Conservation (phyloP, 2,113 vertebrate genomes). For the Cisticola juncidis region DNA sequence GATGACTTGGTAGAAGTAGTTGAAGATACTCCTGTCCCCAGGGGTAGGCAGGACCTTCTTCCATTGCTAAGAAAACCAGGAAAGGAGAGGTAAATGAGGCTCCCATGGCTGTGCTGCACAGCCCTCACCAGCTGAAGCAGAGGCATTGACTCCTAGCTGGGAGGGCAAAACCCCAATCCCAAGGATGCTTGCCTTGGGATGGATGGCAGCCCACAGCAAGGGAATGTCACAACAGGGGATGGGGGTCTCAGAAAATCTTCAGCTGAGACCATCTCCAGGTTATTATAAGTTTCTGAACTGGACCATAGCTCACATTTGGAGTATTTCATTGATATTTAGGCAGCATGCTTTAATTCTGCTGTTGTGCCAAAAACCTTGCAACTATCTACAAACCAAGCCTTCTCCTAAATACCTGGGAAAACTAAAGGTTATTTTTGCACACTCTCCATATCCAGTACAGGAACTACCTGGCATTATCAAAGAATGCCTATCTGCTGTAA, state of each 20-base stretch:
- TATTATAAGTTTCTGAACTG: not conserved
- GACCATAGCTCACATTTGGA: not conserved
- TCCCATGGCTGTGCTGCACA: not conserved
- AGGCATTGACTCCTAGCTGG: not conserved
- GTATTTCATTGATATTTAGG: not conserved
- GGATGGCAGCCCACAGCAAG: not conserved
- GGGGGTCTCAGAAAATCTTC: not conserved
- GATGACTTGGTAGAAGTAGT: not conserved
- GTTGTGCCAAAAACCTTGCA: not conserved
- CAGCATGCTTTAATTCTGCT: not conserved
- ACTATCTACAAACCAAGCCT: not conserved
- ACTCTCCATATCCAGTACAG: not conserved
- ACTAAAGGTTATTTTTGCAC: not conserved
- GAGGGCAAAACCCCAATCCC: not conserved
- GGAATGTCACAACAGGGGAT: accelerated
- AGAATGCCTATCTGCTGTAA: not conserved
- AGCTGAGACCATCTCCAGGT: not conserved
- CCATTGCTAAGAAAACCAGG: not conserved
- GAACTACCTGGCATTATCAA: not conserved
- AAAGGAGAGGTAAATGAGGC: not conserved
- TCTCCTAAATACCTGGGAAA: not conserved
- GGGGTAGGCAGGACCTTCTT: not conserved
- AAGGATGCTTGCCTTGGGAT: not conserved
- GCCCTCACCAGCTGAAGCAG: not conserved
- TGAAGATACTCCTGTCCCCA: not conserved